phyloP scores from a whole-genome alignment of 1,140 invertebrate species.

The Antheraea pernyi region DNA sequence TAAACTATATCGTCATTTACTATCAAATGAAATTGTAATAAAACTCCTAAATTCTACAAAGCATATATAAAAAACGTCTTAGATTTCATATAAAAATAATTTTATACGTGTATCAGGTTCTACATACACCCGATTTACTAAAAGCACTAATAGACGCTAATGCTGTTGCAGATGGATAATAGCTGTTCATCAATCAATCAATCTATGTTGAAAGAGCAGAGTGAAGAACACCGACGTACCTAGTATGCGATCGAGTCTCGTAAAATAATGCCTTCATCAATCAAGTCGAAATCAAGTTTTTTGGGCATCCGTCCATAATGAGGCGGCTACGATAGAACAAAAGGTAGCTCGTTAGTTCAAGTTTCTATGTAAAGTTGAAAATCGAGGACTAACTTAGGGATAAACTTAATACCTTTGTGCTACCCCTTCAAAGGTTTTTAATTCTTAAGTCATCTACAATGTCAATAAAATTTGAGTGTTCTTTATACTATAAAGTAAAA shows the following conservation, averaged over 20 bases:
- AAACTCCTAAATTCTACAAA: too few species aligned
- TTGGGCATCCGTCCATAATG: neutral
- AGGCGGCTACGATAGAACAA: neutral
- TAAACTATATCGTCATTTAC: too few species aligned
- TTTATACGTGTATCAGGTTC: too few species aligned
- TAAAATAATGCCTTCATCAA: neutral
- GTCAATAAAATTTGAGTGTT: too few species aligned
- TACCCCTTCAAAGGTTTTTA: too few species aligned
- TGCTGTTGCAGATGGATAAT: neutral
- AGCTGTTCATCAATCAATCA: conserved; percentile 1
- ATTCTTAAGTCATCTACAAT: too few species aligned
- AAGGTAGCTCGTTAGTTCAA: neutral
- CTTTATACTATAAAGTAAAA: too few species aligned
- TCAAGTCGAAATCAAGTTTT: neutral
- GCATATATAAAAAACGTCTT: too few species aligned
- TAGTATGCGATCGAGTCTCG: neutral
- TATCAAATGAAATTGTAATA: too few species aligned
- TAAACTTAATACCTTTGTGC: neutral
- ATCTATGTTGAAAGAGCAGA: neutral
- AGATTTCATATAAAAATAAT: too few species aligned
- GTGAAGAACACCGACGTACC: neutral
- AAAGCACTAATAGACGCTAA: neutral
- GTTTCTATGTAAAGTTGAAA: neutral
- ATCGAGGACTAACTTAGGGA: neutral
- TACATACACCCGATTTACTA: too few species aligned